These are phyloP conservation scores for Myripristis murdjan DNA, from an alignment of 2,797 vertebrate species.

Conservation along the genomic window DNA sequence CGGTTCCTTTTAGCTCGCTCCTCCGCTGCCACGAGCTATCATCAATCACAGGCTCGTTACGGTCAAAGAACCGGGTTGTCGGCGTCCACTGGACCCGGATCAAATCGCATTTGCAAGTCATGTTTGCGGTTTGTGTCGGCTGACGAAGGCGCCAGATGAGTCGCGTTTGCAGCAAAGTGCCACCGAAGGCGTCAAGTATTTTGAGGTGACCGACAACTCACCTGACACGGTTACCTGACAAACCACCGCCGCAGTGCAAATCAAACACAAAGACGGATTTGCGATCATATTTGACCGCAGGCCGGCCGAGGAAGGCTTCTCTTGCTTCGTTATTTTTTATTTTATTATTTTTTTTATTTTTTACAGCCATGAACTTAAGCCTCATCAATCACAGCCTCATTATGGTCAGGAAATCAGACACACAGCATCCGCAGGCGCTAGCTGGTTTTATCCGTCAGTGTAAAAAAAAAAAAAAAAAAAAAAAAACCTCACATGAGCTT, in stretches of 20 bases:
- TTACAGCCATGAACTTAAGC: conserved; percentile 14
- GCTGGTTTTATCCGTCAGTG: conserved; percentile 13
- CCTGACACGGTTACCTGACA: too few species aligned
- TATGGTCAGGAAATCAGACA: conserved; percentile 48
- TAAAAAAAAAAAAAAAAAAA: too few species aligned
- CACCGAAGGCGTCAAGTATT: conserved; percentile 26
- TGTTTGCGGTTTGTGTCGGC: conserved; percentile 59
- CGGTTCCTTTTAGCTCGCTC: neutral
- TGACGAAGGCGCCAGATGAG: conserved; percentile 37
- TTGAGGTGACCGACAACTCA: conserved; percentile 23
- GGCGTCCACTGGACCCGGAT: conserved; percentile 50
- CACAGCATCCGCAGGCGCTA: too few species aligned
- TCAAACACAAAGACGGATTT: conserved; percentile 1
- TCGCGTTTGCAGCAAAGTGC: conserved; percentile 10
- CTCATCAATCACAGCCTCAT: conserved; percentile 58
- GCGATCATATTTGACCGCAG: neutral
- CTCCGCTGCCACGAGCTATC: conserved; percentile 24
- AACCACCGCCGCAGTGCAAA: too few species aligned
- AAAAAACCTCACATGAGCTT: conserved; percentile 40
- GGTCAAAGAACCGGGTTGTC: conserved; percentile 13
- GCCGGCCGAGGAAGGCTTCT: conserved; percentile 29
- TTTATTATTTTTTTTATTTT: too few species aligned
- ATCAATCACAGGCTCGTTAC: conserved; percentile 48
- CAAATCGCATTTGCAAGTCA: conserved; percentile 37
- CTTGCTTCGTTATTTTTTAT: too few species aligned